phyloP scores from a whole-genome alignment of 2,797 vertebrate species.

The Sus cebifrons region DNA sequence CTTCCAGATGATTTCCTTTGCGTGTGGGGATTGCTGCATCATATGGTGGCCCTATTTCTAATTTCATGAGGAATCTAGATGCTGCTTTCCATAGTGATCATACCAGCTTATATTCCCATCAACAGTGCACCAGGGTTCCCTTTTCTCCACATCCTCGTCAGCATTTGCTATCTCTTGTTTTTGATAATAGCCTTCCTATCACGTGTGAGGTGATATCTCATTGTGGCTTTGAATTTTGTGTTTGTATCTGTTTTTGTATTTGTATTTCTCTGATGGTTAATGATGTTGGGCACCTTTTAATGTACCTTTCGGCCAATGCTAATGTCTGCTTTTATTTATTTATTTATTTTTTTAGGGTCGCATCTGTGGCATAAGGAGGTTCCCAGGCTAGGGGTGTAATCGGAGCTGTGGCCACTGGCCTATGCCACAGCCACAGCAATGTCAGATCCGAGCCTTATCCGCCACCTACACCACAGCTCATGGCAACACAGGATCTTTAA shows the following conservation, averaged over 20 bases:
- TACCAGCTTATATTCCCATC: neutral
- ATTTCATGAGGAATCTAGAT: neutral
- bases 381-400: no score
- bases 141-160: neutral
- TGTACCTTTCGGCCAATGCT: neutral
- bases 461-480: no score
- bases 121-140: no score
- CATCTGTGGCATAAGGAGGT: no score
- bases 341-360: no score
- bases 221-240: neutral
- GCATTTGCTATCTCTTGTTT: neutral
- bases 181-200: neutral
- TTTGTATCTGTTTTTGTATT: no score
- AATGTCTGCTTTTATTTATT: neutral
- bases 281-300: neutral
- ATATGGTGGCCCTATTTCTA: neutral
- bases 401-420: no score
- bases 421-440: no score
- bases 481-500: no score
- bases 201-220: neutral
- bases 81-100: neutral
- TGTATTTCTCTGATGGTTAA: neutral
- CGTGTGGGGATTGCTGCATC: neutral
- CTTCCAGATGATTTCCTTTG: neutral
- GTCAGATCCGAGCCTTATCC: no score